Conservation (phyloP, 2,888 invertebrate genomes). For the Spisula solida region DNA sequence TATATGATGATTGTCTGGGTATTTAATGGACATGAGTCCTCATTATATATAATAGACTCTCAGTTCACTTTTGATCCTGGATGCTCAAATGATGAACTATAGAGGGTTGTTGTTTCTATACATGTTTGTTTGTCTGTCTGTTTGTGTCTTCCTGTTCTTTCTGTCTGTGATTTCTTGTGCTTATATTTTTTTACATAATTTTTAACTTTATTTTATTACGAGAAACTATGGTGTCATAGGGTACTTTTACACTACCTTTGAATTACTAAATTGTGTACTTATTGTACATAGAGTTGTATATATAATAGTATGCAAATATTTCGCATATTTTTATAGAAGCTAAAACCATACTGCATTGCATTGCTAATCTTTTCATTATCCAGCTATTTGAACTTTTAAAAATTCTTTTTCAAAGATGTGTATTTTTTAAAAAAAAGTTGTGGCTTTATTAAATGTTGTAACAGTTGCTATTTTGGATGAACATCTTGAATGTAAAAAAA, state of each 20-base stretch:
- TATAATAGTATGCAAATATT: neutral
- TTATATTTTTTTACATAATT: neutral
- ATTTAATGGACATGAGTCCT: too few relatives aligned
- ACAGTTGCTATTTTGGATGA: too few relatives aligned
- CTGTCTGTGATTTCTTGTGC: neutral
- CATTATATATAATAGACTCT: too few relatives aligned
- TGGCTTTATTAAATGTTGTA: too few relatives aligned
- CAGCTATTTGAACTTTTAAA: neutral
- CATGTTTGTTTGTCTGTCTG: neutral
- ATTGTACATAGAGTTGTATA: neutral
- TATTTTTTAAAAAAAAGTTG: too few relatives aligned
- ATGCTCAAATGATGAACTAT: too few relatives aligned
- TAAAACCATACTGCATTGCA: neutral
- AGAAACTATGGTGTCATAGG: neutral
- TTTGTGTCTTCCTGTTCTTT: constrained; percentile 1
- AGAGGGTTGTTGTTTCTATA: neutral
- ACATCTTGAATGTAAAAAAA: too few relatives aligned
- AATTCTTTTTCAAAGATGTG: too few relatives aligned
- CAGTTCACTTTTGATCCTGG: too few relatives aligned
- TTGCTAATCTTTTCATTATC: neutral
- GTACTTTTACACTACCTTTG: neutral
- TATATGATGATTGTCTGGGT: too few relatives aligned
- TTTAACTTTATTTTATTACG: neutral
- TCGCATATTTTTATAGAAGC: neutral
- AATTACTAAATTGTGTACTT: neutral